Base-by-base conservation (phyloP, 2,888 invertebrate species). In the Plusia festucae region DNA sequence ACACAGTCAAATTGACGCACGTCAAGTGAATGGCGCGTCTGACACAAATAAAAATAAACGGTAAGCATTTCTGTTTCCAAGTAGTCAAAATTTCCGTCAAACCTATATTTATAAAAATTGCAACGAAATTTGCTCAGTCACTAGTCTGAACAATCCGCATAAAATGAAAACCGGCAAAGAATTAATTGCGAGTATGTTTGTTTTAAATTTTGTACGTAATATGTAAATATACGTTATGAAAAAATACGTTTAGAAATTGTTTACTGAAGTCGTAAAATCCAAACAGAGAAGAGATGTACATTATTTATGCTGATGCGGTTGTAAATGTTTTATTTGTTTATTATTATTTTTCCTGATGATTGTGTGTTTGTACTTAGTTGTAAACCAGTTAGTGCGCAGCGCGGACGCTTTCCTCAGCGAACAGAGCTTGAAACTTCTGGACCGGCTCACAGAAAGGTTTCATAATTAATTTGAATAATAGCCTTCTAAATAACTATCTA, bases 1-100 rank as follows among this genome's bases (percentile, higher is more conserved):
- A 15, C 85, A 88, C 76, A 84, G 85, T 69, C 88, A 91, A 69
- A 68, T 90, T 88, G 92, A 93, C 88, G 78, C 77, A 69, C 82
- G 90, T 89, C 91, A 92, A 70, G 72, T 91, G 83, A 93, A 93
- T 91, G 93, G 93, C 85, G 81, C 89, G 81, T 63, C 76, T 68
- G 82, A 84, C 73, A 63, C 70, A 80, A 58, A 73, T 61, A 86
- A 87, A 83, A 83, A 66, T 85, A 89, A 88, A 81, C 82, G 89
- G 94, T 94, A 82, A 92, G 94, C 85, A 64, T 56, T 70, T 63
- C 11, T 44, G 16, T 51, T 20, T 20, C 22, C 22, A 54, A 22
- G 34, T 16, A 51, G 7, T 40, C 9, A 24, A 27, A 27, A 16
- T 18, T n/a, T 22, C 22, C 22, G 30, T 24, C 18, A 52, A 27